Evolutionary conservation across 2,888 invertebrate genomes (phyloP).

Genomic region (Dichetophora obliterata): DNA sequence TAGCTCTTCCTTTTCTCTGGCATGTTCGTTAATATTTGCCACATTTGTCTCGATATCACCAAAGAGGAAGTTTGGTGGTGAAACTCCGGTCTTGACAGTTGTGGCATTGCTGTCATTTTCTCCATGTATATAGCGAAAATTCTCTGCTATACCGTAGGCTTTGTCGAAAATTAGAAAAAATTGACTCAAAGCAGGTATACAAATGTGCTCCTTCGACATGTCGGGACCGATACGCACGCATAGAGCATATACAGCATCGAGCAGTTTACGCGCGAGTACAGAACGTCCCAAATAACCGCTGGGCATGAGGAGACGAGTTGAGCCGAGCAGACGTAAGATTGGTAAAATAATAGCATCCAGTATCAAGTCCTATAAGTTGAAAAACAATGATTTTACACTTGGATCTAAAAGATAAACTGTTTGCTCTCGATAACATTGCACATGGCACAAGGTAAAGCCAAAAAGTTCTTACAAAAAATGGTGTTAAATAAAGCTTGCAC

Average conservation of each 20-base stretch:
- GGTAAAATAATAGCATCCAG: slow-evolving; percentile 88
- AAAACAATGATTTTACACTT: background rate
- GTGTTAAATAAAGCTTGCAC: no score
- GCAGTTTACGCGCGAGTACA: slow-evolving; percentile 83
- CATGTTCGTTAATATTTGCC: slow-evolving; percentile 49
- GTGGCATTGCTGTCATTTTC: slow-evolving; percentile 57
- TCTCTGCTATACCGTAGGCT: slow-evolving; percentile 67
- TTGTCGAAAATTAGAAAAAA: slow-evolving; percentile 89
- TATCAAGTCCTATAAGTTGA: slow-evolving; percentile 79
- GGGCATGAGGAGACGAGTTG: slow-evolving; percentile 84
- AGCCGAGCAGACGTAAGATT: slow-evolving; percentile 83
- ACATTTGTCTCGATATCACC: slow-evolving; percentile 47
- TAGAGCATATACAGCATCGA: slow-evolving; percentile 86
- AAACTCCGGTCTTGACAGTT: slow-evolving; percentile 53
- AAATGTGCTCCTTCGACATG: slow-evolving; percentile 81
- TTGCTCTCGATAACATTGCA: no score
- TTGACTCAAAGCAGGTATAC: slow-evolving; percentile 78
- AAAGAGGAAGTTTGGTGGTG: slow-evolving; percentile 49
- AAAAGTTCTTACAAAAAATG: no score
- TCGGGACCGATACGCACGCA: slow-evolving; percentile 82
- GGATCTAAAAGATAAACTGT: background rate
- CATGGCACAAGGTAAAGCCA: no score
- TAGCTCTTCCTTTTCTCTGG: slow-evolving; percentile 81
- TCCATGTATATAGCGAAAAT: slow-evolving; percentile 39
- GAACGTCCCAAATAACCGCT: slow-evolving; percentile 82